phyloP scores from a whole-genome alignment of 2,113 vertebrate genomes.

The Corythaixoides concolor region DNA sequence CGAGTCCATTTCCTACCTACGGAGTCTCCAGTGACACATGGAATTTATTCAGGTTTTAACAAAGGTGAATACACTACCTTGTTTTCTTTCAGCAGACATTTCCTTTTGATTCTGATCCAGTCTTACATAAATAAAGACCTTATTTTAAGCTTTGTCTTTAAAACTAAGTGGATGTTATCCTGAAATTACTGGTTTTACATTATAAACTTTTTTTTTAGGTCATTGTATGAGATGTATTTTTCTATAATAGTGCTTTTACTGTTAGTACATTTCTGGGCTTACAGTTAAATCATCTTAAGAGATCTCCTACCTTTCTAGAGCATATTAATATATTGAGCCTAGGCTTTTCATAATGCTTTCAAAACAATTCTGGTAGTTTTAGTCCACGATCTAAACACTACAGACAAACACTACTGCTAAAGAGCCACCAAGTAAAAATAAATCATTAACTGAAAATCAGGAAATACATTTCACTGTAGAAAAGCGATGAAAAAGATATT shows the following conservation, averaged over 20 bases:
- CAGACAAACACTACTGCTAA: not conserved
- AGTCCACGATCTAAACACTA: not conserved
- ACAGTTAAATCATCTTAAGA: not conserved
- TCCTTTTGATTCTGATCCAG: not conserved
- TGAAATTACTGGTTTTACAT: not conserved
- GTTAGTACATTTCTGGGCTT: not conserved
- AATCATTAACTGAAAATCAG: not conserved
- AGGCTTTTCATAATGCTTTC: not conserved
- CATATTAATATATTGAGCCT: not conserved
- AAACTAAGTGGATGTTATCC: not conserved
- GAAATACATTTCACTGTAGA: not conserved
- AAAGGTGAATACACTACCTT: not conserved
- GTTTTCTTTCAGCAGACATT: not conserved
- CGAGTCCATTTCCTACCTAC: not conserved
- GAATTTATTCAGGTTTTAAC: not conserved
- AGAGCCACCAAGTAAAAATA: not conserved
- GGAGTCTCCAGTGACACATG: not conserved
- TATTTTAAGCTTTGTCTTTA: not conserved
- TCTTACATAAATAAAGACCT: not conserved
- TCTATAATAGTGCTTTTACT: not conserved
- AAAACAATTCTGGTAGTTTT: not conserved
- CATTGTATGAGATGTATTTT: not conserved
- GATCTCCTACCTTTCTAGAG: not conserved
- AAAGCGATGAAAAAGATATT: not conserved
- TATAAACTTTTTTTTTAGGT: not conserved